Evolutionary conservation across 2,888 invertebrate species (phyloP).

Genomic region (Polydrusus pterygomalis): DNA sequence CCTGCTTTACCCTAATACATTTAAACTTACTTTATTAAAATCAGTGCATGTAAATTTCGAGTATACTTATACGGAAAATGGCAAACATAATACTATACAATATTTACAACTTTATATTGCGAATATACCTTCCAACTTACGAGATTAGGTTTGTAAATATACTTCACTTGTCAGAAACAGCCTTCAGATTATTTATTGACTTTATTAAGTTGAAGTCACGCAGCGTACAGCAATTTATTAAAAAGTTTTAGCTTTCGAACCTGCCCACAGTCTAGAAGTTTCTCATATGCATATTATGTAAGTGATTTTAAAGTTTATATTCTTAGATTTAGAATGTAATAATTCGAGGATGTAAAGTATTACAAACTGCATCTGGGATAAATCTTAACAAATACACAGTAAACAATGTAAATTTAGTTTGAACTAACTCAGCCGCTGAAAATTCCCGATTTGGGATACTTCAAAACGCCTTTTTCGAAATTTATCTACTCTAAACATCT

Average conservation of each 20-base stretch:
- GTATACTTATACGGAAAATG: background rate
- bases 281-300: background rate
- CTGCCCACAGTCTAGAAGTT: constrained; percentile 7
- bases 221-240: constrained; percentile 8
- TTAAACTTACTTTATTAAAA: background rate
- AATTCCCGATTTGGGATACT: too few relatives aligned
- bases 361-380: too few relatives aligned
- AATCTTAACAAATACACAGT: too few relatives aligned
- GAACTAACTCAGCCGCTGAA: too few relatives aligned
- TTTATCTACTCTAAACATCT: too few relatives aligned
- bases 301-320: background rate
- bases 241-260: constrained; percentile 12
- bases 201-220: constrained; percentile 19
- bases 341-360: too few relatives aligned
- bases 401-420: too few relatives aligned
- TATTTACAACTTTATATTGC: background rate
- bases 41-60: background rate
- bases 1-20: background rate
- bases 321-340: background rate
- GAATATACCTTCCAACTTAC: constrained; percentile 2
- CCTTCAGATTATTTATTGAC: constrained; percentile 22
- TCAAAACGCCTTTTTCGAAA: too few relatives aligned
- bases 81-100: background rate
- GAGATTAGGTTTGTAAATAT: constrained; percentile 8
- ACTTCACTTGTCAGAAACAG: constrained; percentile 16